These are phyloP conservation scores for Tridacna crocea DNA, from an alignment of 2,888 invertebrate genomes.

Conservation along the genomic window DNA sequence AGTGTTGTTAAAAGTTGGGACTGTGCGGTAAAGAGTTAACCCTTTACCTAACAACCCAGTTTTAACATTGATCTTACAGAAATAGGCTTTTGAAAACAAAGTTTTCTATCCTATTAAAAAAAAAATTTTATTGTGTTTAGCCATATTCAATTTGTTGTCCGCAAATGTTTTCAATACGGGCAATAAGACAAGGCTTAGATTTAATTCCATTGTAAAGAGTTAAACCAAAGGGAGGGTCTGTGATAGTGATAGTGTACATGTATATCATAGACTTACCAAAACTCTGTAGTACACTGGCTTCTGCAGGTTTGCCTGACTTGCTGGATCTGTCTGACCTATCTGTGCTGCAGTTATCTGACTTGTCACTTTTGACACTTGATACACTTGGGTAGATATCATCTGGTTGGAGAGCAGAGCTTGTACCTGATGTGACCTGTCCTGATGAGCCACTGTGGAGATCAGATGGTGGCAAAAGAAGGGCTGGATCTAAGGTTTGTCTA, in stretches of 20 bases:
- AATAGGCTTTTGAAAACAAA: too few relatives aligned
- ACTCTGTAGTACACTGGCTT: slow-evolving; percentile 51
- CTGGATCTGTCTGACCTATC: slow-evolving; percentile 42
- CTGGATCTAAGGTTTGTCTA: not conserved
- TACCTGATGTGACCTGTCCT: slow-evolving; percentile 26
- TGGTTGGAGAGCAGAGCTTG: slow-evolving; percentile 44
- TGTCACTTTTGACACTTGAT: slow-evolving; percentile 31
- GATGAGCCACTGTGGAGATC: slow-evolving; percentile 16
- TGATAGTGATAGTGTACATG: not conserved
- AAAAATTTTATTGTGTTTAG: too few relatives aligned
- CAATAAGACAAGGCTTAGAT: too few relatives aligned
- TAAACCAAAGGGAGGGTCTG: too few relatives aligned
- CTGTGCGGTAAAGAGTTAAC: too few relatives aligned
- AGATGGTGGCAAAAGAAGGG: not conserved
- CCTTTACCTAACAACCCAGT: too few relatives aligned
- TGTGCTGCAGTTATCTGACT: slow-evolving; percentile 45
- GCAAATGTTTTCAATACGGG: too few relatives aligned
- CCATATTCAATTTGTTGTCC: too few relatives aligned
- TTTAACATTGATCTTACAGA: too few relatives aligned
- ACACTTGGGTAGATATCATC: slow-evolving; percentile 53
- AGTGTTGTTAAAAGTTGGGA: too few relatives aligned
- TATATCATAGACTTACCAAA: slow-evolving; percentile 42
- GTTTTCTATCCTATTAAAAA: too few relatives aligned
- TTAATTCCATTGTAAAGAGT: too few relatives aligned
- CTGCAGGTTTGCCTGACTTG: slow-evolving; percentile 23